Percentiles rank a stretch among this genome's conserved stretches.
Conservation (phyloP, 1,140 invertebrate genomes). For the Drosophila malerkotliana region DNA sequence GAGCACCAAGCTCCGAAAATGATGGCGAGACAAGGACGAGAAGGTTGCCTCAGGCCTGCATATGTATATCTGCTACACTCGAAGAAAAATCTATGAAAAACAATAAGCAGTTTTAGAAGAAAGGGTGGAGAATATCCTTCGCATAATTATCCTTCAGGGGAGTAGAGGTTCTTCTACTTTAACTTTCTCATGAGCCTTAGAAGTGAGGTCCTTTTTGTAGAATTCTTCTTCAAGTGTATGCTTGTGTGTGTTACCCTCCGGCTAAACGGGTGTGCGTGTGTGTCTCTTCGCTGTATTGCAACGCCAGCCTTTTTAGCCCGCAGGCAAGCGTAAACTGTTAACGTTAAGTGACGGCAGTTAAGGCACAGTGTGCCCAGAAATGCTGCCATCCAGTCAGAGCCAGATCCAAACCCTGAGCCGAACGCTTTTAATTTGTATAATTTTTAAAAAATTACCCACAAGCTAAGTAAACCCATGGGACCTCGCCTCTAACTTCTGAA, state of each 20-base stretch:
- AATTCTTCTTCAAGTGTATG: conserved; percentile 13
- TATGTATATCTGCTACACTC: conserved; percentile 25
- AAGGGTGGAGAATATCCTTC: no score
- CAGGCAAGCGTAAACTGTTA: conserved; percentile 82
- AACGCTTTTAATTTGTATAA: conserved; percentile 48
- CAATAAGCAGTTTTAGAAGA: background rate
- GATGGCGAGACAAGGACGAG: conserved; percentile 69
- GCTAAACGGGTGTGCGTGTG: conserved; percentile 22
- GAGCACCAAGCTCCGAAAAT: conserved; percentile 67
- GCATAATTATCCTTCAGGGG: no score
- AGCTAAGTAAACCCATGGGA: conserved; percentile 38
- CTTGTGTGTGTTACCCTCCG: conserved; percentile 16
- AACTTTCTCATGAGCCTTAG: background rate
- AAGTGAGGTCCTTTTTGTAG: background rate
- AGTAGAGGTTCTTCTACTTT: background rate
- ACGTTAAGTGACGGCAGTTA: conserved; percentile 81
- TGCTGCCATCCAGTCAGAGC: background rate
- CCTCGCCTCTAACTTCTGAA: conserved; percentile 6
- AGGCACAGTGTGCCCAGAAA: conserved; percentile 64
- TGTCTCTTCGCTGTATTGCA: conserved; percentile 46
- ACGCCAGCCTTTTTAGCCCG: conserved; percentile 79
- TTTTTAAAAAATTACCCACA: conserved; percentile 50
- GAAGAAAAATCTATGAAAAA: conserved; percentile 1
- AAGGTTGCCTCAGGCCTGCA: conserved; percentile 24
- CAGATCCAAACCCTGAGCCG: background rate